These are phyloP conservation scores for Bostrychus sinensis DNA, from an alignment of 2,113 vertebrate genomes.

Conservation along the genomic window DNA sequence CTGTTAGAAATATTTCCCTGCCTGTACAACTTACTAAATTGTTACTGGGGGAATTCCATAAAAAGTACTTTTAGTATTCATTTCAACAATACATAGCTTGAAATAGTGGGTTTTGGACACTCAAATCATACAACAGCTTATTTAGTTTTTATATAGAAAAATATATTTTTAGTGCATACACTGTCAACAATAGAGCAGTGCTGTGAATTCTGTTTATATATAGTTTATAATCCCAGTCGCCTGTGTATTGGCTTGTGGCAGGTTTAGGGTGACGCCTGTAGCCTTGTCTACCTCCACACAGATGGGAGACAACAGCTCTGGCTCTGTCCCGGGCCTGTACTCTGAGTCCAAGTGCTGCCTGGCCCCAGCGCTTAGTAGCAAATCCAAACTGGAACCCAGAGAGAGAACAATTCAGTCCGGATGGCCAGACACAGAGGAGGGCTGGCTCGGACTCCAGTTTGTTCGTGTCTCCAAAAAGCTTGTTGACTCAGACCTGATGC, in stretches of 20 bases:
- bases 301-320: conserved; percentile 68
- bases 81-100: no score
- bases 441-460: conserved; percentile 32
- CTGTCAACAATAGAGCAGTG: background rate
- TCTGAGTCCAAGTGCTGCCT: conserved; percentile 60
- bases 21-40: no score
- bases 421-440: conserved; percentile 46
- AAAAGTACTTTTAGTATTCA: no score
- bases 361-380: conserved; percentile 62
- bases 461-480: conserved; percentile 32
- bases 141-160: no score
- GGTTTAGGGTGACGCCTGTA: conserved; percentile 25
- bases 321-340: conserved; percentile 39
- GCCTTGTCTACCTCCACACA: conserved; percentile 51
- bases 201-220: background rate
- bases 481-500: conserved; percentile 33
- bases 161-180: no score
- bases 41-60: no score
- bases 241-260: conserved; percentile 9
- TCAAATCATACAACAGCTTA: no score
- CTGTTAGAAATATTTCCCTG: no score
- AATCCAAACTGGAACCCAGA: conserved; percentile 71
- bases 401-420: conserved; percentile 63
- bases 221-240: background rate
- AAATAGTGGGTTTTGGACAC: no score